A percentile compares a stretch with the other conserved stretches of the same genome.
phyloP scores from a whole-genome alignment of 2,113 vertebrate genomes.

The Urocitellus parryii region DNA sequence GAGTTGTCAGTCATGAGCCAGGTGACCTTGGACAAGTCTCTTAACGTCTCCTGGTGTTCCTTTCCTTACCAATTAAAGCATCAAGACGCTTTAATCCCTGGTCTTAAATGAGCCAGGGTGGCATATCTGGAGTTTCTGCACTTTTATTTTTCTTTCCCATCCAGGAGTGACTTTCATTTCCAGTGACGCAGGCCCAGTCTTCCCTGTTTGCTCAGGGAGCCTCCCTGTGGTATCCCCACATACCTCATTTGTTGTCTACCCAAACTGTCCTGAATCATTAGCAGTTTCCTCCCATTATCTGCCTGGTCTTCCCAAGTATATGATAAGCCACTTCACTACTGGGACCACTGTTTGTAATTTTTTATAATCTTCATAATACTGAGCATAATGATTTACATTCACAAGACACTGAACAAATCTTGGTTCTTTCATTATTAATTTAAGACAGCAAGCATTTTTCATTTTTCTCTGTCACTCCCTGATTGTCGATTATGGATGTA shows the following conservation, averaged over 20 bases:
- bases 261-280: background rate
- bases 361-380: background rate
- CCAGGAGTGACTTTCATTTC: background rate
- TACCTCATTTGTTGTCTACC: background rate
- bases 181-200: background rate
- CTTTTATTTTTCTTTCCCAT: background rate
- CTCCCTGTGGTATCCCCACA: background rate
- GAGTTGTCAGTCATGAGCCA: background rate
- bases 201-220: background rate
- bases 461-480: background rate
- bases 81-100: background rate
- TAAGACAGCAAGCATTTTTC: background rate
- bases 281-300: background rate
- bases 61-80: background rate
- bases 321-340: background rate
- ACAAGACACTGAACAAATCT: background rate
- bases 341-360: background rate
- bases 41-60: background rate
- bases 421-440: background rate
- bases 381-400: background rate
- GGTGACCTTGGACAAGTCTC: background rate
- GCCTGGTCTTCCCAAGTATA: background rate
- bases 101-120: background rate
- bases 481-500: background rate
- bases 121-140: background rate